phyloP scores from a whole-genome alignment of 2,888 invertebrate species.

The Nasonovia ribisnigri region DNA sequence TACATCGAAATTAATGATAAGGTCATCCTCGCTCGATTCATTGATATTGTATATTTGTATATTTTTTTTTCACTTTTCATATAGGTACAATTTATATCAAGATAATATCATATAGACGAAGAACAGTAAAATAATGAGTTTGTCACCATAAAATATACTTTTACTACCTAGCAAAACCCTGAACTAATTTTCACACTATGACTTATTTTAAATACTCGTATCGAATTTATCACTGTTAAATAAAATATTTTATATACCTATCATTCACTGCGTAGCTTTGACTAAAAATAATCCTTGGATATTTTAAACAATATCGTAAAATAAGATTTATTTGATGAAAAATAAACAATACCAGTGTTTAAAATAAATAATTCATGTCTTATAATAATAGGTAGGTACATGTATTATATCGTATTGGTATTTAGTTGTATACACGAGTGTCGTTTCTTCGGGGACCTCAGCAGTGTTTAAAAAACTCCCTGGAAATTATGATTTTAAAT shows the following conservation, averaged over 20 bases:
- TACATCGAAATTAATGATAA: constrained; percentile 43
- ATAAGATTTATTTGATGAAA: not conserved
- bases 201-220: constrained; percentile 54
- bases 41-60: constrained; percentile 17
- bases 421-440: not conserved
- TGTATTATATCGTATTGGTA: not conserved
- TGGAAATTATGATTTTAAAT: not conserved
- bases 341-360: not conserved
- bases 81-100: not conserved
- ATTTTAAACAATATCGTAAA: constrained; percentile 25
- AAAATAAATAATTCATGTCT: too few species aligned
- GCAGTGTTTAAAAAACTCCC: not conserved
- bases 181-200: constrained; percentile 61
- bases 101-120: not conserved
- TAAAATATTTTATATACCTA: constrained; percentile 7
- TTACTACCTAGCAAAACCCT: constrained; percentile 40
- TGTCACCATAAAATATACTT: constrained; percentile 29
- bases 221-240: constrained; percentile 48
- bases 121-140: constrained; percentile 27
- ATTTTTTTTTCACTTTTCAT: constrained; percentile 48
- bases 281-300: constrained; percentile 43
- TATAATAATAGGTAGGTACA: too few species aligned
- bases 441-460: too few species aligned
- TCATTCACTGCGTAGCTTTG: not conserved
- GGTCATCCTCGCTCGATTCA: constrained; percentile 37